These are phyloP conservation scores for Pheosia gnoma DNA, from an alignment of 2,888 invertebrate genomes.

Conservation along the genomic window DNA sequence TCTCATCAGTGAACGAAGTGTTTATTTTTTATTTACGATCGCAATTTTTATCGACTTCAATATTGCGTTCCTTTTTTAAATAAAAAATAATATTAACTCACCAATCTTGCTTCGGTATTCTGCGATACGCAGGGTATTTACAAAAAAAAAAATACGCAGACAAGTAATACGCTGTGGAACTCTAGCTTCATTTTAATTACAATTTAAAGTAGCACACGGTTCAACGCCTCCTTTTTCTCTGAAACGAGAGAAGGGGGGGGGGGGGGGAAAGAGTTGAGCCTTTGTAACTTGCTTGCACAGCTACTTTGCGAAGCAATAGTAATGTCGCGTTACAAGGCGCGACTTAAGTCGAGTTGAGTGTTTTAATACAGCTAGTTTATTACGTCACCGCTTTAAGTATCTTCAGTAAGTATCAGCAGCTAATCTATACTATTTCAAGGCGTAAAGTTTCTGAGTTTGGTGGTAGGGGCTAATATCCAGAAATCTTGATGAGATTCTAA, in stretches of 20 bases:
- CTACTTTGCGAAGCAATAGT: constrained; percentile 4
- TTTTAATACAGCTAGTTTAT: constrained; percentile 7
- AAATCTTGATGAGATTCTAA: too few relatives aligned
- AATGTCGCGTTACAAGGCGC: constrained; percentile 1
- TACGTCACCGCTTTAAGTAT: background rate
- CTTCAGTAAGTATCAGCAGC: background rate
- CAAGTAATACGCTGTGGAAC: background rate
- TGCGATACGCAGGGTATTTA: too few relatives aligned
- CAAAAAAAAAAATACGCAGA: too few relatives aligned
- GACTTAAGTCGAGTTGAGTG: background rate
- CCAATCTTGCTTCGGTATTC: too few relatives aligned
- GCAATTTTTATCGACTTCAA: too few relatives aligned
- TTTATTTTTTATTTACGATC: too few relatives aligned
- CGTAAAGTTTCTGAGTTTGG: too few relatives aligned
- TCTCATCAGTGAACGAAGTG: constrained; percentile 6
- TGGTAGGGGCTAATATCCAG: too few relatives aligned
- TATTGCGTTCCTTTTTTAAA: too few relatives aligned
- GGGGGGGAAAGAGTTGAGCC: constrained; percentile 1
- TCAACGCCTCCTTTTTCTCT: constrained; percentile 6
- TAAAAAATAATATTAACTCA: too few relatives aligned
- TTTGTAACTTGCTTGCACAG: constrained; percentile 4
- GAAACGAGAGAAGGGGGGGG: constrained; percentile 3
- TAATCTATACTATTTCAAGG: too few relatives aligned
- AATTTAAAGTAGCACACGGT: constrained; percentile 8
- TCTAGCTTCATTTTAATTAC: constrained; percentile 5